phyloP scores from a whole-genome alignment of 2,888 invertebrate genomes.

The Platerodrilus igneus region DNA sequence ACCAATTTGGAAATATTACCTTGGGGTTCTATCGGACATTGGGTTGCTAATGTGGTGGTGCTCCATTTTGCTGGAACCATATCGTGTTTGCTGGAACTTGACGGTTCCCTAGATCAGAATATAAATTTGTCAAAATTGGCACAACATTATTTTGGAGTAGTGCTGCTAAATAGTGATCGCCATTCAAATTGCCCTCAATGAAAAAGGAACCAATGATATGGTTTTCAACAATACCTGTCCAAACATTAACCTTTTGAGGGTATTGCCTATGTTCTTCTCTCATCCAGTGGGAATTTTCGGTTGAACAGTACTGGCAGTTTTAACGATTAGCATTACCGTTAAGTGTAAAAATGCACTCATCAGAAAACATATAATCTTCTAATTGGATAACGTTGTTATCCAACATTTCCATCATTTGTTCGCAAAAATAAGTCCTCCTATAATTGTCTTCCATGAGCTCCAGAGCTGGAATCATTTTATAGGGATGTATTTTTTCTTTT shows the following conservation, averaged over 20 bases:
- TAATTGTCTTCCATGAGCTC: constrained; percentile 15
- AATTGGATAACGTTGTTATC: constrained; percentile 3
- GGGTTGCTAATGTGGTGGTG: too few species aligned
- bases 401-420: constrained; percentile 13
- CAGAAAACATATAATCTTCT: constrained; percentile 4
- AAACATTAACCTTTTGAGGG: constrained; percentile 6
- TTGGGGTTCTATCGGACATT: too few species aligned
- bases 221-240: not conserved
- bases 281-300: constrained; percentile 7
- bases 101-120: too few species aligned
- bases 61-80: too few species aligned
- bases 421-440: constrained; percentile 16
- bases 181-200: too few species aligned
- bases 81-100: too few species aligned
- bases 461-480: constrained; percentile 10
- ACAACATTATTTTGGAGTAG: too few species aligned
- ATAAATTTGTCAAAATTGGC: too few species aligned
- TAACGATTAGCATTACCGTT: not conserved
- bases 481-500: constrained; percentile 12
- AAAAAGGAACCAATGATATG: too few species aligned
- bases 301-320: constrained; percentile 5
- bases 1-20: too few species aligned
- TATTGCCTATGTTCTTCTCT: constrained; percentile 5
- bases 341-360: constrained; percentile 1
- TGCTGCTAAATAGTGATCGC: too few species aligned